Evolutionary conservation across 2,888 invertebrate genomes (phyloP).

Genomic region (Dichetophora obliterata): DNA sequence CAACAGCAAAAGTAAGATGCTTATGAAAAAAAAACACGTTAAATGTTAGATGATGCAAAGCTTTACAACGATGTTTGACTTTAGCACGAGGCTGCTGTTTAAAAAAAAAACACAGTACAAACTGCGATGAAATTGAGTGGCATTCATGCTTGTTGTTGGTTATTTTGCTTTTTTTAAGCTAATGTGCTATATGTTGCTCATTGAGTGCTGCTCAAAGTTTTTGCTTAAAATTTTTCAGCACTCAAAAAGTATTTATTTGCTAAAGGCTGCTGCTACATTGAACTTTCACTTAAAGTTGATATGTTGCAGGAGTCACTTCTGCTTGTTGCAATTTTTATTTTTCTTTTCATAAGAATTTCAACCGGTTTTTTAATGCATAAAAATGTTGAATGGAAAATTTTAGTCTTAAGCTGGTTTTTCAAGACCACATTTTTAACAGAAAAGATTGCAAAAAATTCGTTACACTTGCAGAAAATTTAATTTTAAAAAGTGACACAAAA

Average conservation of each 20-base stretch:
- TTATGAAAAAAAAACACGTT: neutral
- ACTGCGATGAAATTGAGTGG: neutral
- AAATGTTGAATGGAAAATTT: too few relatives aligned
- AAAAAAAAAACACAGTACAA: neutral
- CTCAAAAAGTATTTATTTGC: too few relatives aligned
- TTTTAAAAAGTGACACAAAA: neutral
- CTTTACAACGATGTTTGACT: neutral
- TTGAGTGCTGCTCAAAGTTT: too few relatives aligned
- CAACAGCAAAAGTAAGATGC: neutral
- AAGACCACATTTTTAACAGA: too few relatives aligned
- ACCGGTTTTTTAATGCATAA: too few relatives aligned
- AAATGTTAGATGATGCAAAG: neutral
- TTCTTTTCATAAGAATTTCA: neutral
- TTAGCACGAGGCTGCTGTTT: neutral
- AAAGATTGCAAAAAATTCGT: too few relatives aligned
- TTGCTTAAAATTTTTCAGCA: too few relatives aligned
- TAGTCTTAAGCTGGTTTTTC: too few relatives aligned
- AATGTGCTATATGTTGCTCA: too few relatives aligned
- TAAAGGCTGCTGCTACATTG: too few relatives aligned
- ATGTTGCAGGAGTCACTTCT: too few relatives aligned
- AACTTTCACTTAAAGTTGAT: too few relatives aligned
- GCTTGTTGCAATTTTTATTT: constrained; percentile 15
- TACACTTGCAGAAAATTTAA: neutral
- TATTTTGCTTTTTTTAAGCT: constrained; percentile 16
- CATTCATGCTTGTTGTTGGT: neutral